These are phyloP conservation scores for Piaya cayana DNA, from an alignment of 2,113 vertebrate genomes.

Conservation along the genomic window DNA sequence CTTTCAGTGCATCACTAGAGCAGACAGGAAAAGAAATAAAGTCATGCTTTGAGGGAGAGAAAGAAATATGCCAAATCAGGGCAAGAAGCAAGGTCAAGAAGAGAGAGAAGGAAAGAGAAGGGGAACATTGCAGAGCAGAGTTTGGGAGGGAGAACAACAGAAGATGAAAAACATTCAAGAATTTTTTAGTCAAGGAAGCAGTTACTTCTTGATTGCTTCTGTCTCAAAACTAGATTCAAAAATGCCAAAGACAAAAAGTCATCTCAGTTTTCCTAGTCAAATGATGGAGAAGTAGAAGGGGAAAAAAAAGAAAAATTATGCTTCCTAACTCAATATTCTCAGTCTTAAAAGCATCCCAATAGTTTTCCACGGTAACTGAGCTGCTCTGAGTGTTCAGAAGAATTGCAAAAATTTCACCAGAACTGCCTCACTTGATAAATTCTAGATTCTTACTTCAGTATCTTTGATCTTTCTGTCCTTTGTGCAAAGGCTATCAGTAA, in stretches of 20 bases:
- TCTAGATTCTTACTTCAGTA: neutral
- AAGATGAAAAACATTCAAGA: neutral
- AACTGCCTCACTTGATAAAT: neutral
- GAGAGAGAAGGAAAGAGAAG: neutral
- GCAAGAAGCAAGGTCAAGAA: neutral
- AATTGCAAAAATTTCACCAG: neutral
- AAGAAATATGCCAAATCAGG: neutral
- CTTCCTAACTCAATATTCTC: neutral
- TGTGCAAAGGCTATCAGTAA: neutral
- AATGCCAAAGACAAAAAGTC: neutral
- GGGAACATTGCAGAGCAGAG: neutral
- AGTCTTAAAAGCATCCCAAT: neutral
- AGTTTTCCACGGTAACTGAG: neutral
- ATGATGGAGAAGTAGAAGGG: neutral
- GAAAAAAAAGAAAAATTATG: neutral
- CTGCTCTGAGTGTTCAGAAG: neutral
- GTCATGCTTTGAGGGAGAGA: neutral
- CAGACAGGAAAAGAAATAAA: neutral
- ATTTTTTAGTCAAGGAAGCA: neutral
- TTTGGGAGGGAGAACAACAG: neutral
- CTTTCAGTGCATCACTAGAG: neutral
- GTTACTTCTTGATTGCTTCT: neutral
- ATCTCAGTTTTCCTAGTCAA: neutral
- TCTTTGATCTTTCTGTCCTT: neutral
- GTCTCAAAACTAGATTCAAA: neutral